Percentiles rank a stretch among this genome's conserved stretches.
Conservation (phyloP, 2,797 vertebrate species). For the Miichthys miiuy region DNA sequence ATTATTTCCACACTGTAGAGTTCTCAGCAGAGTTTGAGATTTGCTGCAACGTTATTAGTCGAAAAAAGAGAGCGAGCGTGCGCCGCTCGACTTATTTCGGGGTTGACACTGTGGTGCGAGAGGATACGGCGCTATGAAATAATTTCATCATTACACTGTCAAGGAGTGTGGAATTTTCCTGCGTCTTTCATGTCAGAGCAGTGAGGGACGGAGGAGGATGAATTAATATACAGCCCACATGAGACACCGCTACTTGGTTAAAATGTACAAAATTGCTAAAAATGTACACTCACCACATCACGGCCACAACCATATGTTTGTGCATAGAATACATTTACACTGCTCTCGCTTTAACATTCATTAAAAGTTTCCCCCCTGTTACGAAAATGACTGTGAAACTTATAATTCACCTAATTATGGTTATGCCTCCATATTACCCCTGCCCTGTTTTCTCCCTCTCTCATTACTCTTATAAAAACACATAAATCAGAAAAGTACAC, state of each 20-base stretch:
- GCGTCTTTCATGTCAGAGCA: slow-evolving; percentile 40
- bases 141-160: slow-evolving; percentile 60
- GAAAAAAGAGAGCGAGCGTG: slow-evolving; percentile 16
- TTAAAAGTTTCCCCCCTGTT: slow-evolving; percentile 71
- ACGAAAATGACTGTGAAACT: slow-evolving; percentile 64
- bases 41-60: slow-evolving; percentile 34
- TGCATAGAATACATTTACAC: slow-evolving; percentile 42
- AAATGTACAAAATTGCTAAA: slow-evolving; percentile 34
- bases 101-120: slow-evolving; percentile 41
- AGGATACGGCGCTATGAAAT: slow-evolving; percentile 55
- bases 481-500: slow-evolving; percentile 78
- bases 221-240: slow-evolving; percentile 24
- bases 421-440: slow-evolving; percentile 72
- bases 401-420: slow-evolving; percentile 76
- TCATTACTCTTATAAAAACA: slow-evolving; percentile 78
- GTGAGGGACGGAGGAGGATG: slow-evolving; percentile 2
- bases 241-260: slow-evolving; percentile 26
- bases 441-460: slow-evolving; percentile 64
- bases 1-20: slow-evolving; percentile 31
- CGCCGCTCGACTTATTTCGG: slow-evolving; percentile 24
- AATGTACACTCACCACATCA: slow-evolving; percentile 41
- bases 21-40: slow-evolving; percentile 27
- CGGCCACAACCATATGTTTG: slow-evolving; percentile 20
- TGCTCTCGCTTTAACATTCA: slow-evolving; percentile 39
- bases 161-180: slow-evolving; percentile 49